Evolutionary conservation across 2,113 vertebrate genomes (phyloP).

Genomic region (Isurus oxyrinchus): DNA sequence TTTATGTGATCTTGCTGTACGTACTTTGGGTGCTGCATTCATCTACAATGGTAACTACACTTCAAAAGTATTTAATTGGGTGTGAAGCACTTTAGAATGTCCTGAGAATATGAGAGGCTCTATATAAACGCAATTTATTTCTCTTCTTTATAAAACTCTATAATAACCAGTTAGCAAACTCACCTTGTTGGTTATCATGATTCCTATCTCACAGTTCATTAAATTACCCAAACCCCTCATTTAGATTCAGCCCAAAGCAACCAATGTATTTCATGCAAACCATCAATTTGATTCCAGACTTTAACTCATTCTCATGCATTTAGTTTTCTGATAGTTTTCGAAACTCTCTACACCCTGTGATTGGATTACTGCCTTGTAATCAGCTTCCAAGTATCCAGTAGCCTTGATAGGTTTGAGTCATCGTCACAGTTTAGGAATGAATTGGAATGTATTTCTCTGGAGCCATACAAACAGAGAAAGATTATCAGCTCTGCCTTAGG

Average conservation of each 20-base stretch:
- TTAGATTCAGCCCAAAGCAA: not conserved
- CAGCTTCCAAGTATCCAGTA: not conserved
- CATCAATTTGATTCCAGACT: not conserved
- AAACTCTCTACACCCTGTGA: not conserved
- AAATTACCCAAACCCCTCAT: not conserved
- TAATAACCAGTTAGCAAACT: not conserved
- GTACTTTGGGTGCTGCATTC: not conserved
- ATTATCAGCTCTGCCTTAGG: not conserved
- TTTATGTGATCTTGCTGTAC: not conserved
- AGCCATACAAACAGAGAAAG: not conserved
- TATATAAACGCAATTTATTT: not conserved
- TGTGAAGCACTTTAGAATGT: not conserved
- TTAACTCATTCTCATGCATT: not conserved
- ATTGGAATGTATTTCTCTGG: slow-evolving; percentile 21
- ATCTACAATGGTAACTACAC: not conserved
- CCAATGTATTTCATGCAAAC: not conserved
- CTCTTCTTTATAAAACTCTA: not conserved
- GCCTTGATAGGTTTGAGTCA: not conserved
- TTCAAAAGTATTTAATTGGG: not conserved
- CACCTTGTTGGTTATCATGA: not conserved
- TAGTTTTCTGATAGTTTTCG: not conserved
- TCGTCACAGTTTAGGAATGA: not conserved
- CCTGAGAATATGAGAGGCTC: not conserved
- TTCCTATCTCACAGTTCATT: not conserved
- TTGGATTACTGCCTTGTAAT: not conserved